Evolutionary conservation across 1,140 invertebrate genomes (phyloP), one percentile per base, ranked within the genome.

Genomic region (Oryctes rhinoceros): DNA sequence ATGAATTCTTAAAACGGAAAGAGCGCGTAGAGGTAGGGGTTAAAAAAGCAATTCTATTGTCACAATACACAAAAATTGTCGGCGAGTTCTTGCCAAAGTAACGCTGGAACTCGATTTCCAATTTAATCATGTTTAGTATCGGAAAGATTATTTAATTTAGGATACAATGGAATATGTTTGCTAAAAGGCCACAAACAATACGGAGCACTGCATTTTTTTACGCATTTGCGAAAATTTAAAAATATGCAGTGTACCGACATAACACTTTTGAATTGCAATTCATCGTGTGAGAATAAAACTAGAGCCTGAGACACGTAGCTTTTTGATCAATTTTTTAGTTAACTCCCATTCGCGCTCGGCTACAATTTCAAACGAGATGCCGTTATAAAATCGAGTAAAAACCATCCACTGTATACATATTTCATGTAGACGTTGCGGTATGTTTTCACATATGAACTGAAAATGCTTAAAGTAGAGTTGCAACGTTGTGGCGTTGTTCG

Each of bases 361-460:
- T 71, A 71, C 30, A 71, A 71, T 24, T 71, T 13, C 65, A 71
- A 37, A 13, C 65, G 65, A 24, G 65, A 35, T 71, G 35, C 65
- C 15, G 65, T 71, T 71, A 71, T 13, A 35, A 71, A 71, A 71
- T 71, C 65, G 65, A 18, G 65, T 24, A 71, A 71, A 71, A 71
- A 71, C 18, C 65, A 15, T 37, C 65, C 24, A 37, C 65, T 24
- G 24, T 24, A 35, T 71, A 15, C 65, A 71, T 71, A 71, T 71
- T 71, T 71, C 65, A 71, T 71, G 65, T 37, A 71, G 65, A 71
- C 65, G 15, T 37, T 71, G 65, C 65, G 65, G 65, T 71, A 71
- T 24, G 24, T 71, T 71, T 37, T 24, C 65, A 15, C 24, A 37
- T 71, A 24, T 71, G 65, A 71, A 71, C 20, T 24, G 65, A 71